phyloP scores from a whole-genome alignment of 2,113 vertebrate species.

The Acanthisitta chloris region DNA sequence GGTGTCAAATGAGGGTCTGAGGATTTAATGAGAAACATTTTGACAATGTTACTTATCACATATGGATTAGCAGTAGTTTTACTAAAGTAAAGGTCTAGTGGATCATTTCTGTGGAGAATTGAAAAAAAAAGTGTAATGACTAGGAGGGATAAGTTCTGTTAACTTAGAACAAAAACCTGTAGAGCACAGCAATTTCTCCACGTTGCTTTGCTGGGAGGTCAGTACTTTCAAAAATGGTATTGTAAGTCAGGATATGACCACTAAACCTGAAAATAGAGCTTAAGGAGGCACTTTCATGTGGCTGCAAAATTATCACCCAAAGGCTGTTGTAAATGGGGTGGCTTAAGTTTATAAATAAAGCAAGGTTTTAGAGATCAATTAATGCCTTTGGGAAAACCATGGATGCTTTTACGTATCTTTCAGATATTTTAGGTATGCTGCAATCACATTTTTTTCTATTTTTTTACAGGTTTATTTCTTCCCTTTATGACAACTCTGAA shows the following conservation, averaged over 20 bases:
- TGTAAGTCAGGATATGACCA: background rate
- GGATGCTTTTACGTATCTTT: background rate
- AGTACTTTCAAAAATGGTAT: background rate
- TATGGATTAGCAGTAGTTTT: background rate
- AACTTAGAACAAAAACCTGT: background rate
- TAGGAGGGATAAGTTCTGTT: background rate
- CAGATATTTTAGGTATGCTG: background rate
- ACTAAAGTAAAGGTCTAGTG: background rate
- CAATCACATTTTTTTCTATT: background rate
- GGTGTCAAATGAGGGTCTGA: background rate
- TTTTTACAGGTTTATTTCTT: background rate
- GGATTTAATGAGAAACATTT: background rate
- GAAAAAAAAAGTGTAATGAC: background rate
- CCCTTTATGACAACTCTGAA: background rate
- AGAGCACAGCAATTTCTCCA: background rate
- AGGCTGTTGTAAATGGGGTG: background rate
- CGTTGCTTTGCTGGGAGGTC: background rate
- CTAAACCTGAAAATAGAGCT: background rate
- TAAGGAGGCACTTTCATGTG: background rate
- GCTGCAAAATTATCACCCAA: background rate
- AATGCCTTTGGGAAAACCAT: background rate
- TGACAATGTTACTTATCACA: background rate
- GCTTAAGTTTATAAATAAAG: background rate
- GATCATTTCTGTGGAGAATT: background rate
- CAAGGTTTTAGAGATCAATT: background rate